Base-by-base conservation (phyloP, 2,113 vertebrate species). In the Shinisaurus crocodilurus region DNA sequence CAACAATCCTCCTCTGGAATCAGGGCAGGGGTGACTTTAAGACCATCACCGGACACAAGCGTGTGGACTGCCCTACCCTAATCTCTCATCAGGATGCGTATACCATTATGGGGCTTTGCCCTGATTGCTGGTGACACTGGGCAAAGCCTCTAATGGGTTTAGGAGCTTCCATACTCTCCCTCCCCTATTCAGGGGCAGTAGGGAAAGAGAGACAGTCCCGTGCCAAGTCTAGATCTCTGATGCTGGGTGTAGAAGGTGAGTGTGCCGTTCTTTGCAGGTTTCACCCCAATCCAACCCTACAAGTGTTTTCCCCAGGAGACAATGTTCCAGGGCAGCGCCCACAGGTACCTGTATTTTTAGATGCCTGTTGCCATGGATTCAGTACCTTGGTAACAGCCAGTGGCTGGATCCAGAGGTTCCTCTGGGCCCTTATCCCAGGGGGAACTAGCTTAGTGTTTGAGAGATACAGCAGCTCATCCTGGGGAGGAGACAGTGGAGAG, bases 61-160 rank as follows among this genome's bases (percentile, higher is more conserved):
- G 9, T 20, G 3, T 8, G n/a, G 72, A 25, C n/a, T 43, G 48
- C 85, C 37, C 45, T n/a, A 12, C 45, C 2, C 23, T 82, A 29
- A 54, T 54, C 77, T 10, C 88, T 70, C 76, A 13, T 48, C 7
- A 6, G 57, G 60, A 23, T 23, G 16, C 15, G 20, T 43, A 1
- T n/a, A 32, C 34, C 34, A 3, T 72, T 82, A 10, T 27, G 10
- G 86, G 57, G 57, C 88, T 89, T 85, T 85, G 57, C 43, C 86
- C 45, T 89, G 88, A 85, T 85, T 89, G 70, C 20, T 48, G 6
- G 57, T 27, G 88, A 89, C 40, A 7, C 25, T 8, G 60, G 27
- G 29, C 50, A 89, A 89, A 89, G 88, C 82, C 43, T 89, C 81
- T 89, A 89, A 85, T 89, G 72, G 81, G 54, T 84, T 89, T 85